Conservation (phyloP, 1,140 invertebrate species). For the Helicoverpa zea region DNA sequence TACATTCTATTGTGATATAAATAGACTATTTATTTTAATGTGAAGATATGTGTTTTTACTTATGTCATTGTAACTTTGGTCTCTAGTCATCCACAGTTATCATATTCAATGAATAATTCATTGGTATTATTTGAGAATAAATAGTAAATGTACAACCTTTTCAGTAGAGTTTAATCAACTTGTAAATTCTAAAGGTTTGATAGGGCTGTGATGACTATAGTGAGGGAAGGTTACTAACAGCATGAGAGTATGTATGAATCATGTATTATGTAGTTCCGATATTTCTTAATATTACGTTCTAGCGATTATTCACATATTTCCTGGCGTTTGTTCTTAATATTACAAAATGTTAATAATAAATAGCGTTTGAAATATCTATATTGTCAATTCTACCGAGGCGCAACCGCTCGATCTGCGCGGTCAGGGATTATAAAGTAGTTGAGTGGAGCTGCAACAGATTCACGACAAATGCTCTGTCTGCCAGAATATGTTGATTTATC, state of each 20-base stretch:
- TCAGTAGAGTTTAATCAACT: neutral
- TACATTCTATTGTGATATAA: neutral
- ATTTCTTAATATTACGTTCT: constrained; percentile 52
- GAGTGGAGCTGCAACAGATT: constrained; percentile 59
- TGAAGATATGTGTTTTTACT: constrained; percentile 20
- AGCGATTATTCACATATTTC: constrained; percentile 67
- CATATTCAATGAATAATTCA: neutral
- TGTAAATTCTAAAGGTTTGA: neutral
- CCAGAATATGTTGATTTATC: no score
- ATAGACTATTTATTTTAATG: neutral
- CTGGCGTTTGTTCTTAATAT: constrained; percentile 64
- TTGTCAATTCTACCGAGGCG: constrained; percentile 74
- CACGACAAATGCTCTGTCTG: constrained; percentile 35
- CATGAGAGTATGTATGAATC: neutral
- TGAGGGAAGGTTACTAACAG: neutral
- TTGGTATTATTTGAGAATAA: neutral
- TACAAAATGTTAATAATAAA: constrained; percentile 64
- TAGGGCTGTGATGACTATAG: constrained; percentile 25
- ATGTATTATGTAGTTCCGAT: constrained; percentile 8
- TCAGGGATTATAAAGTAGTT: constrained; percentile 58
- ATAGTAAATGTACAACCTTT: neutral
- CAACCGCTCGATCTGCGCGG: constrained; percentile 55
- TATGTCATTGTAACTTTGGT: constrained; percentile 18
- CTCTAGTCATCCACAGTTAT: constrained; percentile 14
- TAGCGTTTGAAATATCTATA: constrained; percentile 72